A percentile compares a stretch with the other conserved stretches of the same genome.
These are phyloP conservation scores for Exocentrus adspersus DNA, from an alignment of 2,888 invertebrate species.

Conservation along the genomic window DNA sequence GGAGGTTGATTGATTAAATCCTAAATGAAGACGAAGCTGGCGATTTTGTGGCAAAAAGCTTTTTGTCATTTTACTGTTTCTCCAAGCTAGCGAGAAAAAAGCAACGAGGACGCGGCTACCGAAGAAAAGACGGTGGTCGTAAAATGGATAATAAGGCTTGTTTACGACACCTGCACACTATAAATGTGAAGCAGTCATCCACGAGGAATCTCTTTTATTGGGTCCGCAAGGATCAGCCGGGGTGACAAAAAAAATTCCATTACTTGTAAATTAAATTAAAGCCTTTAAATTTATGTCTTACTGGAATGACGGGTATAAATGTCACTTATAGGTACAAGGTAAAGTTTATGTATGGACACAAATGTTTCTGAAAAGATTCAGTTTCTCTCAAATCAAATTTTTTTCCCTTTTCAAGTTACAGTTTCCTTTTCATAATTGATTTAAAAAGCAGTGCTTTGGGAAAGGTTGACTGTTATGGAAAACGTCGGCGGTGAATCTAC, in stretches of 20 bases:
- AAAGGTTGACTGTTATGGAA: no score
- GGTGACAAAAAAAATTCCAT: constrained; percentile 16
- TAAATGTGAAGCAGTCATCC: constrained; percentile 57
- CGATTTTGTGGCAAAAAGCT: constrained; percentile 40
- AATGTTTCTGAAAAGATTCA: no score
- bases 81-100: constrained; percentile 55
- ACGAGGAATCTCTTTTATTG: constrained; percentile 45
- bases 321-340: no score
- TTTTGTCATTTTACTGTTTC: constrained; percentile 52
- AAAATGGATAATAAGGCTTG: constrained; percentile 62
- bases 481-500: no score
- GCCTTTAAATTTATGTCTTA: background rate
- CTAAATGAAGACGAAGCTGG: background rate
- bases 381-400: no score
- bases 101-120: constrained; percentile 9
- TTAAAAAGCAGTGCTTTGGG: no score
- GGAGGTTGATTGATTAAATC: constrained; percentile 1
- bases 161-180: constrained; percentile 61
- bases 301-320: no score
- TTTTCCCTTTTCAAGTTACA: no score
- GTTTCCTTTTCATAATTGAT: no score
- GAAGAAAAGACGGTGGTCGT: constrained; percentile 53
- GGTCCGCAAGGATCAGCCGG: constrained; percentile 25
- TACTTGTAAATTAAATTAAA: constrained; percentile 11
- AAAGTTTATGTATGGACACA: no score